Evolutionary conservation across 1,140 invertebrate species (phyloP), one percentile per base, ranked within the genome.

Genomic region (Patella vulgata): DNA sequence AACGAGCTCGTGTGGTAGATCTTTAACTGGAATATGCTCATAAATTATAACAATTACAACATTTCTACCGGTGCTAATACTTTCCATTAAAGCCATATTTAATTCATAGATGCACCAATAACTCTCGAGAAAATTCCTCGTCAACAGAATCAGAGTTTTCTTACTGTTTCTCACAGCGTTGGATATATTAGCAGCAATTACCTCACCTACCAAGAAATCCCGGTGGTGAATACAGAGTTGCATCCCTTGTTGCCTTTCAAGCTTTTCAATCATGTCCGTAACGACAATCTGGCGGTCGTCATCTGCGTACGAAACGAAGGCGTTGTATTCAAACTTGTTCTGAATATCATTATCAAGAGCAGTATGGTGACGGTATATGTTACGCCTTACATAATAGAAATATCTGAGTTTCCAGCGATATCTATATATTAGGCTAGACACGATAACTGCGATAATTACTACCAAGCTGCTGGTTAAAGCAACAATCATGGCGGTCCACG

Each of bases 61-160:
- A n/a, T n/a, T n/a, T n/a, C n/a, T n/a, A n/a, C n/a, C n/a, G n/a
- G n/a, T n/a, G n/a, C n/a, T n/a, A n/a, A n/a, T n/a, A n/a, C n/a
- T n/a, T n/a, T n/a, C n/a, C n/a, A n/a, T n/a, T n/a, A n/a, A n/a
- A n/a, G n/a, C n/a, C n/a, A n/a, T n/a, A n/a, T n/a, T n/a, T n/a
- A 88, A 86, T 74, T 91, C 89, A 86, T 88, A 90, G 46, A 86
- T 68, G 71, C 89, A 90, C 89, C 89, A 91, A 28, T 89, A 86
- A 14, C 89, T 90, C 62, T 86, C 86, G 0, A 87, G 84, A 71
- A 89, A 90, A n/a, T n/a, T n/a, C n/a, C n/a, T n/a, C n/a, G n/a
- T n/a, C n/a, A n/a, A n/a, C n/a, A n/a, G n/a, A n/a, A n/a, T n/a
- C n/a, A n/a, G n/a, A n/a, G n/a, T n/a, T n/a, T n/a, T n/a, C n/a